phyloP scores from a whole-genome alignment of 1,140 invertebrate genomes.

The Globodera ellingtonae region DNA sequence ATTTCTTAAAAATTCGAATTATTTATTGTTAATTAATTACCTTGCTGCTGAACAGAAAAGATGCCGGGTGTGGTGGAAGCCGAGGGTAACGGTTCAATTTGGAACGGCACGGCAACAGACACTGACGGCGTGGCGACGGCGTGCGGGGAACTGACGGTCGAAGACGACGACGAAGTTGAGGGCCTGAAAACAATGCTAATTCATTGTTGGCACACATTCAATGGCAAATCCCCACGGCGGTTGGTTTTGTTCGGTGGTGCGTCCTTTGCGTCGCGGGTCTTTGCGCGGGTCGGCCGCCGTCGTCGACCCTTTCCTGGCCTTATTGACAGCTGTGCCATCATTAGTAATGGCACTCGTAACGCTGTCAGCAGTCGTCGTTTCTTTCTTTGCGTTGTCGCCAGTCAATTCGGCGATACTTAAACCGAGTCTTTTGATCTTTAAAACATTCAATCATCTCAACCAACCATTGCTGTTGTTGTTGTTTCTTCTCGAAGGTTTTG shows the following conservation, averaged over 20 bases:
- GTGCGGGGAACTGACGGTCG: not conserved
- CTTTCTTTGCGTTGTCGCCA: not conserved
- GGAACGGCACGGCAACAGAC: not conserved
- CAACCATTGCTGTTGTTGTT: not conserved
- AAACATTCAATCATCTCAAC: not conserved
- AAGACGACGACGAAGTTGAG: not conserved
- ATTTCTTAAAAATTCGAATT: too few species aligned
- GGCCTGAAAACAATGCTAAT: not conserved
- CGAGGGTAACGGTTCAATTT: not conserved
- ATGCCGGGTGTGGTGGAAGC: not conserved
- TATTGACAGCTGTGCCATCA: not conserved
- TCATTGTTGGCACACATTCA: not conserved
- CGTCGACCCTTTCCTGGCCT: not conserved
- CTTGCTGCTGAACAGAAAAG: not conserved
- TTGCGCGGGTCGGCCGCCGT: not conserved
- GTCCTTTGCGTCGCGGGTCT: conserved; percentile 23
- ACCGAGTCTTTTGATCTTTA: not conserved
- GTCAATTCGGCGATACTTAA: conserved; percentile 1
- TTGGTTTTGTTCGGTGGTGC: not conserved
- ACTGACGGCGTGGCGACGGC: conserved; percentile 11
- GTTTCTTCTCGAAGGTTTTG: conserved; percentile 42
- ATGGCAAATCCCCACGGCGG: not conserved
- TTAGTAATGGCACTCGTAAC: not conserved
- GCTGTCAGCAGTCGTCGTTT: not conserved
- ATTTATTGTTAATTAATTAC: too few species aligned